Conservation (phyloP, 2,797 vertebrate species). For the Takifugu ocellatus region DNA sequence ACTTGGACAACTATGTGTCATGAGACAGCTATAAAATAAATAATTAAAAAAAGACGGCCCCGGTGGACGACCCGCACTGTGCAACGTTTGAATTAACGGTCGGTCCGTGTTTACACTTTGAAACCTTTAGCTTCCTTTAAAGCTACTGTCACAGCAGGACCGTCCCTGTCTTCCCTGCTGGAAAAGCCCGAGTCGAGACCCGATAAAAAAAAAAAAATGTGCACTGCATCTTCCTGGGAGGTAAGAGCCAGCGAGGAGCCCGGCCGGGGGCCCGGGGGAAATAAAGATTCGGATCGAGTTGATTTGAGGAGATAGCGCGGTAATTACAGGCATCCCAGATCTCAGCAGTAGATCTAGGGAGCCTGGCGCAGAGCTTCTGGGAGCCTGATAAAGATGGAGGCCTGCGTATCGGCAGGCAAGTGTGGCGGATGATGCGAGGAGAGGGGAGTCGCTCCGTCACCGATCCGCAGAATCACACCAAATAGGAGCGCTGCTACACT, state of each 20-base stretch:
- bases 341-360: conserved; percentile 62
- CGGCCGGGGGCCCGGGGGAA: conserved; percentile 68
- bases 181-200: conserved; percentile 71
- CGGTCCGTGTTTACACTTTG: conserved; percentile 62
- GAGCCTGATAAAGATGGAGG: conserved; percentile 61
- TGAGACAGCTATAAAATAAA: conserved; percentile 41
- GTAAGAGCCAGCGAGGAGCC: conserved; percentile 64
- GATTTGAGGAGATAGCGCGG: conserved; percentile 78
- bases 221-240: conserved; percentile 73
- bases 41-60: conserved; percentile 20
- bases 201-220: conserved; percentile 72
- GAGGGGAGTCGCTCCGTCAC: conserved; percentile 62
- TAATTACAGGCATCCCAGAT: conserved; percentile 79
- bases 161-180: conserved; percentile 59
- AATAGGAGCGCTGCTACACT: conserved; percentile 50
- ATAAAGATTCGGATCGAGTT: conserved; percentile 79
- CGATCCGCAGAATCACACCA: conserved; percentile 64
- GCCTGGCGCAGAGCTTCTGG: conserved; percentile 53
- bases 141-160: conserved; percentile 68
- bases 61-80: conserved; percentile 47
- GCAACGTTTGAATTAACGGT: conserved; percentile 61
- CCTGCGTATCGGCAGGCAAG: conserved; percentile 61
- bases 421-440: conserved; percentile 61
- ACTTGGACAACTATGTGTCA: conserved; percentile 42
- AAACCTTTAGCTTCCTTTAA: conserved; percentile 61